These are phyloP conservation scores for Thymelicus acteon DNA, from an alignment of 2,888 invertebrate species.

Conservation along the genomic window DNA sequence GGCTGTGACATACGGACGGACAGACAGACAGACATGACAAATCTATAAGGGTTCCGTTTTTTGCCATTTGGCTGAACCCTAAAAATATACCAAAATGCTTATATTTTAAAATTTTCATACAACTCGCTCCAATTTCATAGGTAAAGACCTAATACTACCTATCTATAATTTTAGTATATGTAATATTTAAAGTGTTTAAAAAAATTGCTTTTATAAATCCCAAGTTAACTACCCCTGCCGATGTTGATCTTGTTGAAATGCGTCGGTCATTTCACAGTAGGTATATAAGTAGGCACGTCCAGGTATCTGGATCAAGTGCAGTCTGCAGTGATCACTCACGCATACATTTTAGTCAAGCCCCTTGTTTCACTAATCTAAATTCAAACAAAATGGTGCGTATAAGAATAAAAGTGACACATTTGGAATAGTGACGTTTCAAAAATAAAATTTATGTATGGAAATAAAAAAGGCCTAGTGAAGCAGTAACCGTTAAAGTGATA, in stretches of 20 bases:
- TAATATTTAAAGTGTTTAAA: no score
- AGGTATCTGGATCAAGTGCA: slow-evolving; percentile 61
- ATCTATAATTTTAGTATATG: no score
- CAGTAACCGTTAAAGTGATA: background rate
- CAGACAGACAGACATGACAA: no score
- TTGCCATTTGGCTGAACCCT: no score
- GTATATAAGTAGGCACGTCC: slow-evolving; percentile 67
- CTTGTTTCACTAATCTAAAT: background rate
- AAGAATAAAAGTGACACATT: background rate
- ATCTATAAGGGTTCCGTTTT: no score
- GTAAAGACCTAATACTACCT: no score
- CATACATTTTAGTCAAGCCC: background rate
- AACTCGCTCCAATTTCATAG: no score
- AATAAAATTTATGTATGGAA: background rate
- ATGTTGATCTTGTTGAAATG: slow-evolving; percentile 71
- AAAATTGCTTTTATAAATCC: background rate
- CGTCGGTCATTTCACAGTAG: slow-evolving; percentile 52
- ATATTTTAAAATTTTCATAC: no score
- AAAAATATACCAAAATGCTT: no score
- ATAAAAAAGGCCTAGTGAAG: background rate
- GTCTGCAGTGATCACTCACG: slow-evolving; percentile 33
- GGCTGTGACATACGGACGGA: no score
- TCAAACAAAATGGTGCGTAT: slow-evolving; percentile 33
- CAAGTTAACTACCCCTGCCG: slow-evolving; percentile 54
- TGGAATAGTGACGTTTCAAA: background rate